Conservation (phyloP, 2,113 vertebrate species). For the Gnathonemus echidnorhynchus region DNA sequence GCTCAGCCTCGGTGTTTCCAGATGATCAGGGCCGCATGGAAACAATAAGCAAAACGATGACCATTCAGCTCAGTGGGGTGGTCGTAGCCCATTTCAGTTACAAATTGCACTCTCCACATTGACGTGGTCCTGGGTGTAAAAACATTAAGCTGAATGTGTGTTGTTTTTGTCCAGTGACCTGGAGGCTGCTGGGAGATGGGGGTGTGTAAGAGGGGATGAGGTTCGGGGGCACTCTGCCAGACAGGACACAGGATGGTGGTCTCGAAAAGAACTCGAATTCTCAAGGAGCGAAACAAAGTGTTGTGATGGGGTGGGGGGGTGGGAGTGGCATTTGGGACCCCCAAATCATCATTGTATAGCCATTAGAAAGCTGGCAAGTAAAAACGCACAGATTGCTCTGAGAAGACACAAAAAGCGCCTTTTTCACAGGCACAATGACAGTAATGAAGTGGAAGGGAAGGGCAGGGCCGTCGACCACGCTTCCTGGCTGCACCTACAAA, state of each 20-base stretch:
- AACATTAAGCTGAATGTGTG: neutral
- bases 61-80: conserved; percentile 14
- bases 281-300: conserved; percentile 32
- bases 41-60: neutral
- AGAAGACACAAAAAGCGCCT: conserved; percentile 60
- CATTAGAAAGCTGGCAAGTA: conserved; percentile 79
- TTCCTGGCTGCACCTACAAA: conserved; percentile 51
- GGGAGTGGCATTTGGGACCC: conserved; percentile 30
- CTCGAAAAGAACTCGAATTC: conserved; percentile 23
- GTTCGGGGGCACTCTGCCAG: neutral
- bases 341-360: conserved; percentile 80
- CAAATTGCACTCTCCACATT: conserved; percentile 42
- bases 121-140: conserved; percentile 18
- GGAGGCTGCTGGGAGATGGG: neutral
- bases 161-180: conserved; percentile 29
- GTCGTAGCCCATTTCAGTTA: conserved; percentile 38
- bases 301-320: neutral
- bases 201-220: conserved; percentile 15
- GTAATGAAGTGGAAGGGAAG: conserved; percentile 75
- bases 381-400: conserved; percentile 71
- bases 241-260: conserved; percentile 18
- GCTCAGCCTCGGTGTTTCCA: neutral
- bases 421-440: conserved; percentile 74
- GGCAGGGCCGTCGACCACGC: conserved; percentile 67
- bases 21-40: too few relatives aligned